These are phyloP conservation scores for Hanleya hanleyi DNA, from an alignment of 2,888 invertebrate genomes.

Conservation along the genomic window DNA sequence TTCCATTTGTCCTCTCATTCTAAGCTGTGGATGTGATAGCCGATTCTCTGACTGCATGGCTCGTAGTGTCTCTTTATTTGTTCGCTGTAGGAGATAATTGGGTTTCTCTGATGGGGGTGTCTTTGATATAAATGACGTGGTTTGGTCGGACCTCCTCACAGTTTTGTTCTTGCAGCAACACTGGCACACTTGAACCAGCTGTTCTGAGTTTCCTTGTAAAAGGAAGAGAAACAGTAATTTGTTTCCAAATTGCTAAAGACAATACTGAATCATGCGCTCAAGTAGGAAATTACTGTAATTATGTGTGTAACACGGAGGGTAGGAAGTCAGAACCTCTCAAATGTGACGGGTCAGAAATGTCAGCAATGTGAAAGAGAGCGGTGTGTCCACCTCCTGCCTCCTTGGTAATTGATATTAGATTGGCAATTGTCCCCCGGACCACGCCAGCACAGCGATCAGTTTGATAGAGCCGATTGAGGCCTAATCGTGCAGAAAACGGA, in stretches of 20 bases:
- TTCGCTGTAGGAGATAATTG: too few relatives aligned
- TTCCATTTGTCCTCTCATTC: too few relatives aligned
- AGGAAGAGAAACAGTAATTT: not conserved
- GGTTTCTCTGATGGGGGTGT: too few relatives aligned
- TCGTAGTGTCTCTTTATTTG: not conserved
- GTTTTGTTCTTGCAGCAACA: too few relatives aligned
- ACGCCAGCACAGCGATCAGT: not conserved
- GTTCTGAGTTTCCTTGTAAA: not conserved
- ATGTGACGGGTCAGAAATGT: not conserved
- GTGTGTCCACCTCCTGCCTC: not conserved
- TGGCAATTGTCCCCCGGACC: not conserved
- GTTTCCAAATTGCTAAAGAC: constrained; percentile 3
- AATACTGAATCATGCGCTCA: not conserved
- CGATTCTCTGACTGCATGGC: too few relatives aligned
- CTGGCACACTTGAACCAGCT: constrained; percentile 4
- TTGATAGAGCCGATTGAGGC: constrained; percentile 4
- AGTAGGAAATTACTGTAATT: constrained; percentile 7
- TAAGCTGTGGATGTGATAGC: too few relatives aligned
- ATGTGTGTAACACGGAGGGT: not conserved
- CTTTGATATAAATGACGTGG: too few relatives aligned
- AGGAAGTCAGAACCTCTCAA: not conserved
- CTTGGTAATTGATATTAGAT: constrained; percentile 8
- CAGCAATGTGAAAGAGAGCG: too few relatives aligned
- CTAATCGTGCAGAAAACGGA: constrained; percentile 5
- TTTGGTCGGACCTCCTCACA: too few relatives aligned